These are phyloP conservation scores for Lasioglossum villosulum DNA, from an alignment of 2,888 invertebrate species.

Conservation along the genomic window DNA sequence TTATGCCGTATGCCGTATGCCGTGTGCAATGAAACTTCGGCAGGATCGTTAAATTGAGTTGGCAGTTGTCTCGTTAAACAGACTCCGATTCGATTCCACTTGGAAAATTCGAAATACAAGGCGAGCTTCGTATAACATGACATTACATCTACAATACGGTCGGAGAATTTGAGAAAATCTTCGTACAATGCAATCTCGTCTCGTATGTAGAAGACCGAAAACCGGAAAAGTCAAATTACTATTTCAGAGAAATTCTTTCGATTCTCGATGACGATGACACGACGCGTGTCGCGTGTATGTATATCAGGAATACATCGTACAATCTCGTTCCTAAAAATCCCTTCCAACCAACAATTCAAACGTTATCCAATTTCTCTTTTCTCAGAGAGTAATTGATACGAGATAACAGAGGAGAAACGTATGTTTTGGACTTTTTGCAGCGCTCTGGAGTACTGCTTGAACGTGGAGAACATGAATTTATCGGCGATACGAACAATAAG, in stretches of 20 bases:
- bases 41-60: background rate
- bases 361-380: background rate
- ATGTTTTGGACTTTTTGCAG: conserved; percentile 84
- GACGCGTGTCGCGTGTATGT: no score
- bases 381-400: background rate
- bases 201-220: no score
- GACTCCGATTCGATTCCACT: background rate
- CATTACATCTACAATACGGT: background rate
- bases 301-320: no score
- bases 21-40: background rate
- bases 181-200: no score
- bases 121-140: background rate
- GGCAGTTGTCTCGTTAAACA: background rate
- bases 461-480: conserved; percentile 98
- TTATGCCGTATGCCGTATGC: no score
- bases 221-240: no score
- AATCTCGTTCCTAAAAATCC: no score
- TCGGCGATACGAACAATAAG: conserved; percentile 99
- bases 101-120: background rate
- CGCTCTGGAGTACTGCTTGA: conserved; percentile 94
- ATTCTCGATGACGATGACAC: no score
- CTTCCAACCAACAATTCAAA: no score
- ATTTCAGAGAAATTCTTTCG: no score
- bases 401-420: background rate
- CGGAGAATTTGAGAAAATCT: background rate